Percentiles rank a stretch among this genome's conserved stretches.
Evolutionary conservation across 2,113 vertebrate genomes (phyloP).

Genomic region (Eublepharis macularius): DNA sequence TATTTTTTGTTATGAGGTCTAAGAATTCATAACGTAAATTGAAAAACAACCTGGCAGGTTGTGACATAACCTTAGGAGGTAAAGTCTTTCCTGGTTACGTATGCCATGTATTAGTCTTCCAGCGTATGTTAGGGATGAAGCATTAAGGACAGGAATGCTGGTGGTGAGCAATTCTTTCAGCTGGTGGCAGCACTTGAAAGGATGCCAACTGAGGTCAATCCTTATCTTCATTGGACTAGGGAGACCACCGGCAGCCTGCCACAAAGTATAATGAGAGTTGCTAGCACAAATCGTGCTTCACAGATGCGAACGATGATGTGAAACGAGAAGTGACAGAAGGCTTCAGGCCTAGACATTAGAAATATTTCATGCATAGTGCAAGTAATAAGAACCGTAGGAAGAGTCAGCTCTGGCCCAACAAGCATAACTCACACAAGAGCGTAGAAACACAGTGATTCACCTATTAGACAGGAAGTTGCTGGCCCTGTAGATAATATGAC

Average conservation of each 20-base stretch:
- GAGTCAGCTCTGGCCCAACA: conserved; percentile 45
- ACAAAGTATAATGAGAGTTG: background rate
- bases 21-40: too few species aligned
- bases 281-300: background rate
- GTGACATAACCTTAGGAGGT: too few species aligned
- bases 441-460: conserved; percentile 57
- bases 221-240: background rate
- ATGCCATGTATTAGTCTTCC: too few species aligned
- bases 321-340: conserved; percentile 24
- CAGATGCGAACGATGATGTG: conserved; percentile 16
- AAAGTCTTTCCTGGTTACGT: background rate
- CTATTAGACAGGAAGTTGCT: conserved; percentile 42
- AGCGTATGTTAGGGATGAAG: background rate
- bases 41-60: too few species aligned
- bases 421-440: conserved; percentile 52
- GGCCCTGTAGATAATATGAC: conserved; percentile 59
- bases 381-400: conserved; percentile 54
- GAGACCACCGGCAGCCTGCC: background rate
- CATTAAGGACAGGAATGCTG: background rate
- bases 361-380: conserved; percentile 38
- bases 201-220: background rate
- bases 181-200: background rate
- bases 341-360: conserved; percentile 36
- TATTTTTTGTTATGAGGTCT: too few species aligned
- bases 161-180: background rate